phyloP scores from a whole-genome alignment of 2,797 vertebrate species.

The Platyrinchus mystaceus region DNA sequence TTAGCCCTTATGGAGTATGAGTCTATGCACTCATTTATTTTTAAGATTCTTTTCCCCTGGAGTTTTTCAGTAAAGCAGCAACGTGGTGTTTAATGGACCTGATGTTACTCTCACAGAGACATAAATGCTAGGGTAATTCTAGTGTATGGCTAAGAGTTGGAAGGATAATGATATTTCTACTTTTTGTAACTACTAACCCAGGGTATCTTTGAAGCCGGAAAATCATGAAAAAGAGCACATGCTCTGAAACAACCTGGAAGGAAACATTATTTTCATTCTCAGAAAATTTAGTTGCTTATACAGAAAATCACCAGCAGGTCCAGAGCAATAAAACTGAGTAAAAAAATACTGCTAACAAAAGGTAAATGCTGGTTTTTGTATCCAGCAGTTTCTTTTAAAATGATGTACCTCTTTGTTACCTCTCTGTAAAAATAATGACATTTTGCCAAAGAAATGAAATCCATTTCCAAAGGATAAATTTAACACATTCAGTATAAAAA shows the following conservation, averaged over 20 bases:
- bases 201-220: neutral
- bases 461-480: neutral
- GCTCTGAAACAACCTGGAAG: neutral
- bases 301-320: neutral
- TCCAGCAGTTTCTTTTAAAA: neutral
- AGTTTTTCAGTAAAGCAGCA: neutral
- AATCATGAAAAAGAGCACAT: neutral
- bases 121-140: neutral
- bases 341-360: neutral
- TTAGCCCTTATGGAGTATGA: neutral
- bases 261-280: neutral
- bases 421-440: neutral
- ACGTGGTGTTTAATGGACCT: neutral
- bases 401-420: neutral
- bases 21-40: constrained; percentile 20
- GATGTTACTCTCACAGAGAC: neutral
- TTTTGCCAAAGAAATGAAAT: neutral
- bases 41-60: neutral
- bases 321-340: neutral
- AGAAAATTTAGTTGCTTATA: neutral
- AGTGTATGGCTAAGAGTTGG: neutral
- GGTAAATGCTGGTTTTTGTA: neutral
- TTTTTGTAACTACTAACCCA: neutral
- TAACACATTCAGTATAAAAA: neutral
- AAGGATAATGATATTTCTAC: neutral